Conservation (phyloP, 2,797 vertebrate genomes). For the Etheostoma nigrum region DNA sequence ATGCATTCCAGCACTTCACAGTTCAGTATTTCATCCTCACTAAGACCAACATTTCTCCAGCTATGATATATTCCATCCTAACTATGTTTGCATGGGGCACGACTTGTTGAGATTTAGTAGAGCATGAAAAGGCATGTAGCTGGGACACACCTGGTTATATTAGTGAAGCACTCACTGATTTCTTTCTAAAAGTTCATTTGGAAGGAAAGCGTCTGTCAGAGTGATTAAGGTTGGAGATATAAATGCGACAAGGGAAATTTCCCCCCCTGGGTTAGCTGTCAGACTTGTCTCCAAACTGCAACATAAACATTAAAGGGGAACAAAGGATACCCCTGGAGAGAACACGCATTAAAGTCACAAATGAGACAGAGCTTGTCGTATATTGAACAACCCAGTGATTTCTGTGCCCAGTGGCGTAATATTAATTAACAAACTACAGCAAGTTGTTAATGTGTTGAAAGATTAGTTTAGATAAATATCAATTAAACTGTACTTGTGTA, state of each 20-base stretch:
- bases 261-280: constrained; percentile 61
- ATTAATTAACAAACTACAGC: constrained; percentile 46
- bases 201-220: constrained; percentile 45
- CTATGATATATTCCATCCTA: constrained; percentile 35
- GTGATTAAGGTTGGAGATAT: constrained; percentile 47
- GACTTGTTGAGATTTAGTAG: constrained; percentile 30
- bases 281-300: constrained; percentile 50
- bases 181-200: constrained; percentile 39
- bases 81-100: constrained; percentile 38
- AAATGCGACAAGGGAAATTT: constrained; percentile 38
- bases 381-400: constrained; percentile 57
- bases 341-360: constrained; percentile 33
- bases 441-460: neutral
- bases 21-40: constrained; percentile 37
- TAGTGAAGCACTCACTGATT: constrained; percentile 20
- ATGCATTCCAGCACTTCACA: constrained; percentile 50
- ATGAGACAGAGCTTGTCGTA: constrained; percentile 47
- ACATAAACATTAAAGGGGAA: constrained; percentile 51
- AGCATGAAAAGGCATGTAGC: constrained; percentile 26
- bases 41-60: constrained; percentile 11
- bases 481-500: neutral
- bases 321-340: constrained; percentile 31
- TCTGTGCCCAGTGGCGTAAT: constrained; percentile 42
- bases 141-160: constrained; percentile 40
- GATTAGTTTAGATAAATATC: neutral